Base-by-base conservation (phyloP, 2,797 vertebrate genomes). In the Kryptopterus vitreolus region DNA sequence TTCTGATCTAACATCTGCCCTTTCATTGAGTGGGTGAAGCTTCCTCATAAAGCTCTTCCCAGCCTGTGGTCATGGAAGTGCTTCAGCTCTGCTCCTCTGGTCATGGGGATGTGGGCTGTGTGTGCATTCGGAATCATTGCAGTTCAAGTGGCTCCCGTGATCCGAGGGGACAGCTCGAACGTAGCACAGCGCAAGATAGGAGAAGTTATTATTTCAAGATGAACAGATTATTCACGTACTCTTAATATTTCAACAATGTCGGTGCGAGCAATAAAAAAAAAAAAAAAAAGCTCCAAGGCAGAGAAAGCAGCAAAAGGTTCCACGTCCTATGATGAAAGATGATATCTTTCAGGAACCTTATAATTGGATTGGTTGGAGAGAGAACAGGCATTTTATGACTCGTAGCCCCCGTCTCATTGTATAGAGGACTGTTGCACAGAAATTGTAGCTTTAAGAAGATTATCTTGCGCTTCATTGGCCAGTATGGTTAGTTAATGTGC, bases 161-260 rank as follows among this genome's bases (percentile, higher is more conserved):
- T 85, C 80, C 68, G 50, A 74, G 76, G 73, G 79, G 73, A 78
- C 53, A 69, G 65, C 20, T 65, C 52, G 74, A 78, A 58, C 77
- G 38, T 66, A 22, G 61, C 50, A 52, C 43, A 70, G 69, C 80
- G 59, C 9, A 24, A 77, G 80, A 82, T 48, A 53, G 72, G 78
- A 79, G 53, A 71, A 69, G 72, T 82, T 79, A 75, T 81, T 81
- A 79, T 77, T 81, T 72, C 31, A 72, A 84, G 73, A 84, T 82
- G 80, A 82, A 72, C 80, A 77, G 74, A 84, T 80, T 81, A 82
- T 75, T 79, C 80, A 86, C 71, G 61, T 31, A 43, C 74, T 50
- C 46, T 83, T 81, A 83, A 83, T 83, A 81, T 85, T 85, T 83
- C 69, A 83, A 68, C 82, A 83, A 66, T 77, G 50, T 62, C 22